These are phyloP conservation scores for Hofmannophila pseudospretella DNA, from an alignment of 2,888 invertebrate genomes.

Conservation along the genomic window DNA sequence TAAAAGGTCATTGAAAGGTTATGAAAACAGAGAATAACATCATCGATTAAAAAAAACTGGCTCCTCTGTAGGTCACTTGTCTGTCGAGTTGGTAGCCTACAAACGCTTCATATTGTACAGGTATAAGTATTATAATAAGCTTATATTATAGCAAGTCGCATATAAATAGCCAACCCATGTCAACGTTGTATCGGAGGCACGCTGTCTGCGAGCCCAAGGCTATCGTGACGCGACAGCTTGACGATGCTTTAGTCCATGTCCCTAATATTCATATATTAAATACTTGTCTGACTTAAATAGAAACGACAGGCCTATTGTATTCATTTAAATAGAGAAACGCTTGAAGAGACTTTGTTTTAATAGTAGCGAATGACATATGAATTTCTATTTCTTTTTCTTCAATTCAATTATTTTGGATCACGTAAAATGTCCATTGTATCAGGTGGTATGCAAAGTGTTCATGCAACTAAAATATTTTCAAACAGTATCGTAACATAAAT, in stretches of 20 bases:
- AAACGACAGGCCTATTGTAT: too few species aligned
- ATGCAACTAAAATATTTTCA: too few species aligned
- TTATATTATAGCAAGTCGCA: neutral
- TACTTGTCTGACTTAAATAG: too few species aligned
- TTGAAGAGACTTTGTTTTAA: too few species aligned
- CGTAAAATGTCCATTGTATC: too few species aligned
- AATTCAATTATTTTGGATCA: too few species aligned
- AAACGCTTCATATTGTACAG: neutral
- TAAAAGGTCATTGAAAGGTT: slow-evolving; percentile 29
- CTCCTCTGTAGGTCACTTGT: slow-evolving; percentile 9
- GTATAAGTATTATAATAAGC: neutral
- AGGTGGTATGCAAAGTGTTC: too few species aligned
- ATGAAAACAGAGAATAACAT: slow-evolving; percentile 22
- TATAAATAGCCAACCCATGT: slow-evolving; percentile 24
- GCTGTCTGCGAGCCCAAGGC: slow-evolving; percentile 52
- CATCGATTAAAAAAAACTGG: slow-evolving; percentile 16
- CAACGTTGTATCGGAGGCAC: slow-evolving; percentile 36
- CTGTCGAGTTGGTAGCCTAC: slow-evolving; percentile 1
- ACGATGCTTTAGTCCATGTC: slow-evolving; percentile 13
- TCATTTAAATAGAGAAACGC: too few species aligned
- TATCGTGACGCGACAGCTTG: slow-evolving; percentile 15
- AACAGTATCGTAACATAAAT: too few species aligned
- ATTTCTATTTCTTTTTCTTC: too few species aligned
- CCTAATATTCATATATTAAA: neutral
- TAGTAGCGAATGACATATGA: too few species aligned